Conservation (phyloP, 2,113 vertebrate genomes). For the Aspiorhynchus laticeps region DNA sequence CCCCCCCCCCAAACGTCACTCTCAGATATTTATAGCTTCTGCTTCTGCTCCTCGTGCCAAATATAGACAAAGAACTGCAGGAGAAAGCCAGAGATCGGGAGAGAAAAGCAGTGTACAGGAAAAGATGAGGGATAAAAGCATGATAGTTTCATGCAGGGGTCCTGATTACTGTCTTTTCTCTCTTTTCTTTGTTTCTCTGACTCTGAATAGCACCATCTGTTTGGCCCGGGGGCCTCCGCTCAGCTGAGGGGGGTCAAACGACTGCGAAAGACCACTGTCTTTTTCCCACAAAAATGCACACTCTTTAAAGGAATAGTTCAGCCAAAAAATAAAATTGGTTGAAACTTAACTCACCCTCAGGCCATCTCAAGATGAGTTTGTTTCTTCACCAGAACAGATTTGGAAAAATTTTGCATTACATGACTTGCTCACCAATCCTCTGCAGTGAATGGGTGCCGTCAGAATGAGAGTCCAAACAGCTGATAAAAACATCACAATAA, state of each 20-base stretch:
- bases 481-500: no score
- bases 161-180: conserved; percentile 13
- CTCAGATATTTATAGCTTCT: conserved; percentile 53
- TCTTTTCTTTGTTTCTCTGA: background rate
- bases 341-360: background rate
- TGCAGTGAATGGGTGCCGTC: background rate
- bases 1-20: background rate
- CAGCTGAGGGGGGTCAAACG: conserved; percentile 14
- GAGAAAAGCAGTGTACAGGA: background rate
- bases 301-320: background rate
- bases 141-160: conserved; percentile 27
- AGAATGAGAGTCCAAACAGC: background rate
- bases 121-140: background rate
- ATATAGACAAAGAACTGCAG: conserved; percentile 51
- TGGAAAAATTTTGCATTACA: no score
- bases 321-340: no score
- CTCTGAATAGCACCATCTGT: conserved; percentile 51
- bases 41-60: conserved; percentile 47
- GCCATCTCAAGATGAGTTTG: background rate
- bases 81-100: background rate
- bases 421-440: background rate
- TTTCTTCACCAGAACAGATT: no score
- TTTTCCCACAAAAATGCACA: background rate
- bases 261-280: conserved; percentile 4
- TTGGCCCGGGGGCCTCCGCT: conserved; percentile 8